Conservation (phyloP, 1,140 invertebrate species). For the Rhizoglyphus robini region DNA sequence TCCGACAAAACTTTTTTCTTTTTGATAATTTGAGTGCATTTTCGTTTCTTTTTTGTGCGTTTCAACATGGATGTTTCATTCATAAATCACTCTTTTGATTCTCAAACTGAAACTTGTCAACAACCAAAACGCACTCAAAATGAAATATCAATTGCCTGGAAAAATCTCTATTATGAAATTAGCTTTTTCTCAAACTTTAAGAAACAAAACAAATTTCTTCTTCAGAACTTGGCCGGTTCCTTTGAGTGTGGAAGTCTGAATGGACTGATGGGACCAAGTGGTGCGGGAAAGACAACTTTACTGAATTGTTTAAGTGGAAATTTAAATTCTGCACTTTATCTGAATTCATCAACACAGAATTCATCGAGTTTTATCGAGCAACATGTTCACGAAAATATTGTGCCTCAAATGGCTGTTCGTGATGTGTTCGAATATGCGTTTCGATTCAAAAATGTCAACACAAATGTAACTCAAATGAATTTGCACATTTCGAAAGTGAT, state of each 20-base stretch:
- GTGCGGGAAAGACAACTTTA: slow-evolving; percentile 41
- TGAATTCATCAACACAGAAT: background rate
- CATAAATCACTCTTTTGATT: too few relatives aligned
- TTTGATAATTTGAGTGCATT: too few relatives aligned
- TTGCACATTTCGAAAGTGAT: background rate
- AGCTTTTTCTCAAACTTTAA: slow-evolving; percentile 27
- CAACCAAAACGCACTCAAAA: too few relatives aligned
- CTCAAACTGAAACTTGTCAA: too few relatives aligned
- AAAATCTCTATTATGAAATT: background rate
- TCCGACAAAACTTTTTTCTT: too few relatives aligned
- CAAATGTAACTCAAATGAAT: background rate
- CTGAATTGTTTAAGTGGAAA: slow-evolving; percentile 22
- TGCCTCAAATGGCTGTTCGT: background rate
- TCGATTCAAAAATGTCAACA: background rate
- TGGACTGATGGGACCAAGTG: slow-evolving; percentile 48
- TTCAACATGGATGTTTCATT: too few relatives aligned
- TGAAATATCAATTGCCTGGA: background rate
- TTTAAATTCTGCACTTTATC: too few relatives aligned
- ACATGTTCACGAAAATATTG: slow-evolving; percentile 2
- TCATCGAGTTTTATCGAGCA: background rate
- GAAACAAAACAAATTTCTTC: too few relatives aligned
- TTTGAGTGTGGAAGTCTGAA: slow-evolving; percentile 35
- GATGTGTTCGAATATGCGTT: slow-evolving; percentile 1
- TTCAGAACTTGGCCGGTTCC: slow-evolving; percentile 28
- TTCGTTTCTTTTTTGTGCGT: too few relatives aligned